Conservation (phyloP, 2,797 vertebrate species). For the Sternotherus odoratus region DNA sequence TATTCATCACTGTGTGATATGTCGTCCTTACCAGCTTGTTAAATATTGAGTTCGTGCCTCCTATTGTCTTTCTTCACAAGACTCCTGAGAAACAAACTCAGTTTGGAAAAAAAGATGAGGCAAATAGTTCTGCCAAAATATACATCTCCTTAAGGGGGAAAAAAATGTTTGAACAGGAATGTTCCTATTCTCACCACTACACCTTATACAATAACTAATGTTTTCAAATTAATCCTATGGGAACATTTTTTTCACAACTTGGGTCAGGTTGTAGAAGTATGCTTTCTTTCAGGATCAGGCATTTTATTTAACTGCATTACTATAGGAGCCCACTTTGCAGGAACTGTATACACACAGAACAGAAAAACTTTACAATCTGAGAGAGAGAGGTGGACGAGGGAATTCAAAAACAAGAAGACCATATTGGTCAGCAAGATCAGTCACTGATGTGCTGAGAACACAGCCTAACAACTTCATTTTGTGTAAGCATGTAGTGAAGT, state of each 20-base stretch:
- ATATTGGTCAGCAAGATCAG: neutral
- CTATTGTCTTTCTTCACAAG: neutral
- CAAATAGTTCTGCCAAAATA: neutral
- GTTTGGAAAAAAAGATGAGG: neutral
- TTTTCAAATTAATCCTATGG: neutral
- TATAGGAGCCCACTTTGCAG: neutral
- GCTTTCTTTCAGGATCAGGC: neutral
- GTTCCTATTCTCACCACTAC: neutral
- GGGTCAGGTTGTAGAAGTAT: fast-evolving
- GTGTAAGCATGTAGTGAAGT: neutral
- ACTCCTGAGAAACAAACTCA: neutral
- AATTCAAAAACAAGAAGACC: neutral
- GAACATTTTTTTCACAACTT: neutral
- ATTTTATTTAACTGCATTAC: neutral
- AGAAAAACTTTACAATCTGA: no score
- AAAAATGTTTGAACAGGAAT: neutral
- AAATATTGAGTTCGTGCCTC: slow-evolving; percentile 18
- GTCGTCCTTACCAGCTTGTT: neutral
- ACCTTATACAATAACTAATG: neutral
- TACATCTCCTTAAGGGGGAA: neutral
- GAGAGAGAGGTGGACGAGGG: neutral
- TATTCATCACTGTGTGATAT: slow-evolving; percentile 62
- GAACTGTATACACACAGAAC: neutral
- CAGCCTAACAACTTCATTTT: neutral
- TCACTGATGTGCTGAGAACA: no score